Percentiles rank a stretch among this genome's conserved stretches.
phyloP scores from a whole-genome alignment of 2,797 vertebrate genomes.

The Enteromius afrohamiltoni region DNA sequence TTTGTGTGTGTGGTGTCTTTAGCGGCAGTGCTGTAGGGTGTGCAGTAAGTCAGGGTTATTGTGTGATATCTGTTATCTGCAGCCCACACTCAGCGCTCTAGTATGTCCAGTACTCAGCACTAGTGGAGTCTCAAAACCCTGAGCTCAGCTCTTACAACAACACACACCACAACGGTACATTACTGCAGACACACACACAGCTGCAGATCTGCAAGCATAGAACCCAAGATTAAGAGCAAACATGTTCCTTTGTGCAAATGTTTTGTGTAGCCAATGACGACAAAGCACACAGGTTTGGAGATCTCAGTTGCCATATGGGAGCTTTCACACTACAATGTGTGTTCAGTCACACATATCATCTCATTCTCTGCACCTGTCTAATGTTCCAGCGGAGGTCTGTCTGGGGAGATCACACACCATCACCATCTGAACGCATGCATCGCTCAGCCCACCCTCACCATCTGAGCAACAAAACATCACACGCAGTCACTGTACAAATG shows the following conservation, averaged over 20 bases:
- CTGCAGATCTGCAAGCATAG: background rate
- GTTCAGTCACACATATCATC: constrained; percentile 15
- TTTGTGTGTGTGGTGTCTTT: background rate
- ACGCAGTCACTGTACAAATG: background rate
- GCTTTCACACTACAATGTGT: background rate
- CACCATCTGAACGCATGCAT: background rate
- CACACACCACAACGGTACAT: background rate
- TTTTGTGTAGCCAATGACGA: constrained; percentile 1
- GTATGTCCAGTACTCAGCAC: constrained; percentile 26
- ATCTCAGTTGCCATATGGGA: constrained; percentile 30
- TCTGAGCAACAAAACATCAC: background rate
- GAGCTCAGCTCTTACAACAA: constrained; percentile 34
- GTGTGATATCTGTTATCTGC: constrained; percentile 33
- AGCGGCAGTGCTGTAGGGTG: background rate
- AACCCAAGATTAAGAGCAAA: constrained; percentile 10
- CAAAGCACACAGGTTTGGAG: background rate
- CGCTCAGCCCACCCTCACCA: background rate
- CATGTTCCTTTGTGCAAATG: background rate
- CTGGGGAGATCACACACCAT: constrained; percentile 24
- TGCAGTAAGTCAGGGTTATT: constrained; percentile 17
- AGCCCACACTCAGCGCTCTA: constrained; percentile 25
- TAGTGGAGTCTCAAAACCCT: constrained; percentile 26
- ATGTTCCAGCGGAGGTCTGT: constrained; percentile 18
- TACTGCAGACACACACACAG: background rate
- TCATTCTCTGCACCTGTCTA: constrained; percentile 26